These are phyloP conservation scores for Sinocyclocheilus maitianheensis DNA, from an alignment of 2,113 vertebrate genomes.

Conservation along the genomic window DNA sequence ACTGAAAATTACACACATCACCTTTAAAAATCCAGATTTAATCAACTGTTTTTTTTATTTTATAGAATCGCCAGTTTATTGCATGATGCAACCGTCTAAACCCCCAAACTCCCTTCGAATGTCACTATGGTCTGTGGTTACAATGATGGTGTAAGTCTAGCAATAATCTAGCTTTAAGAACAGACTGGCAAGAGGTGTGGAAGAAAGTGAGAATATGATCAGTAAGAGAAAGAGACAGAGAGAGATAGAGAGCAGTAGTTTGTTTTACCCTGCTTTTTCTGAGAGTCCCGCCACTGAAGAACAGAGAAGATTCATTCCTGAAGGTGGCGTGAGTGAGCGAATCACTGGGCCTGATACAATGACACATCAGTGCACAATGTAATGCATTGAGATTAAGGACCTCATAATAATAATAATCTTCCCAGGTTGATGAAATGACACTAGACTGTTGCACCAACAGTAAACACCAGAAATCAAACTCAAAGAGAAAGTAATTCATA, in stretches of 20 bases:
- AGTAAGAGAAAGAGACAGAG: neutral
- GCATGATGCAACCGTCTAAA: neutral
- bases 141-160: neutral
- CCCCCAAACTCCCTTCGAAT: neutral
- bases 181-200: neutral
- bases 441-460: conserved; percentile 72
- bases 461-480: conserved; percentile 63
- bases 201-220: neutral
- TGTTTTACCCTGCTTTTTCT: conserved; percentile 58
- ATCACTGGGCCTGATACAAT: conserved; percentile 56
- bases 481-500: conserved; percentile 63
- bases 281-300: neutral
- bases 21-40: neutral
- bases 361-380: conserved; percentile 54
- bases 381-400: conserved; percentile 22
- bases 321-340: conserved; percentile 42
- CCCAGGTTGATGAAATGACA: conserved; percentile 63
- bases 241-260: conserved; percentile 49
- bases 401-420: conserved; percentile 33
- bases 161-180: conserved; percentile 13
- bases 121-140: neutral
- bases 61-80: neutral
- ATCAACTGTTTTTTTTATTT: neutral
- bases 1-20: neutral
- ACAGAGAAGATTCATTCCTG: conserved; percentile 58